Conservation (phyloP, 2,888 invertebrate species). For the Parnassius apollo region DNA sequence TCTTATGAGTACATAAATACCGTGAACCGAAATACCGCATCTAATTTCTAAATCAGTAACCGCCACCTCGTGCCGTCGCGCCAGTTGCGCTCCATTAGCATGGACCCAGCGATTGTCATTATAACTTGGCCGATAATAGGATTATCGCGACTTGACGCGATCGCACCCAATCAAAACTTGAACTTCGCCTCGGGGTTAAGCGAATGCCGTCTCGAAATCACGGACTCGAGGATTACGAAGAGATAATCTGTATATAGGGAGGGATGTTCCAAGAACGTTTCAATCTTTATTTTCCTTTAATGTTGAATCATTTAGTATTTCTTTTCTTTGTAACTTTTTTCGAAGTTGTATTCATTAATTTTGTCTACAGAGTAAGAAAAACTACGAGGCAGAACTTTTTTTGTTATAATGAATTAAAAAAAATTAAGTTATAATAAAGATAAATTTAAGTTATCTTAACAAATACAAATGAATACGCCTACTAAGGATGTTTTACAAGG, state of each 20-base stretch:
- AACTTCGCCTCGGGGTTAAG: conserved; percentile 34
- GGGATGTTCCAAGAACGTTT: conserved; percentile 3
- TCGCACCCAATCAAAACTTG: conserved; percentile 57
- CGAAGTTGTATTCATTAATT: neutral
- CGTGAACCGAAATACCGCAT: no score
- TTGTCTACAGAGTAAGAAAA: neutral
- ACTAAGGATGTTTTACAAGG: no score
- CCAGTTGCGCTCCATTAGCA: conserved; percentile 33
- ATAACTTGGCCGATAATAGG: conserved; percentile 53
- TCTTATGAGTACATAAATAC: no score
- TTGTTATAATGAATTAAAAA: no score
- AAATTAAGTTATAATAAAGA: no score
- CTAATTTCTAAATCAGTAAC: no score
- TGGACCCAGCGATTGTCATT: conserved; percentile 43
- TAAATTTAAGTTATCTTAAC: no score
- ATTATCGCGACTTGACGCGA: conserved; percentile 40
- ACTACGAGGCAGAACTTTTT: no score
- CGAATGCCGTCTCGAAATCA: conserved; percentile 26
- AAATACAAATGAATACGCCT: no score
- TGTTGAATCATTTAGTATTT: neutral
- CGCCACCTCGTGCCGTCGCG: no score
- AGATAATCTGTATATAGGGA: conserved; percentile 18
- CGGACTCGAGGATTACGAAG: conserved; percentile 15
- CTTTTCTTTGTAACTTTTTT: neutral
- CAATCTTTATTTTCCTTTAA: neutral